Conservation (phyloP, 2,888 invertebrate genomes). For the Cosmopolites sordidus region DNA sequence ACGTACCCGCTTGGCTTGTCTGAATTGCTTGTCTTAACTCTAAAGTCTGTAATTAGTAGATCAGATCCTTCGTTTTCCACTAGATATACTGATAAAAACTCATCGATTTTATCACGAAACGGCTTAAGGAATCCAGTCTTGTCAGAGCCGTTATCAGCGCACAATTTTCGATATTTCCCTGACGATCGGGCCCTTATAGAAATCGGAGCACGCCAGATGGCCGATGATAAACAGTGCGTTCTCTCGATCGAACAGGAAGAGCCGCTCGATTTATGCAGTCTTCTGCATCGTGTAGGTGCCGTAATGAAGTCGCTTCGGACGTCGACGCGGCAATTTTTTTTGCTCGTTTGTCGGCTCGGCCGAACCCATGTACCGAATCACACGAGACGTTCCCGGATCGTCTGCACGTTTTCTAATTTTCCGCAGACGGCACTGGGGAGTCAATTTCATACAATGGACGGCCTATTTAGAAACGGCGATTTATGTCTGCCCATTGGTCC, state of each 20-base stretch:
- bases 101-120: too few relatives aligned
- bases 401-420: constrained; percentile 1
- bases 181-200: too few relatives aligned
- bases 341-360: neutral
- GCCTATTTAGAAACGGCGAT: neutral
- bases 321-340: constrained; percentile 14
- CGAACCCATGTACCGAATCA: constrained; percentile 1
- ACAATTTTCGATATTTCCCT: too few relatives aligned
- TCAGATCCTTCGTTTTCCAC: too few relatives aligned
- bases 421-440: neutral
- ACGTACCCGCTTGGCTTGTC: too few relatives aligned
- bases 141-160: too few relatives aligned
- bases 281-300: constrained; percentile 16
- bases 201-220: constrained; percentile 11
- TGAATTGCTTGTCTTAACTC: too few relatives aligned
- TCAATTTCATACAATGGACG: neutral
- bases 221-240: constrained; percentile 9
- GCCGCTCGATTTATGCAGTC: constrained; percentile 12
- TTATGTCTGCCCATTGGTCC: neutral
- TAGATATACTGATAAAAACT: too few relatives aligned
- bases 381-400: neutral
- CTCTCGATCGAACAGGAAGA: constrained; percentile 14
- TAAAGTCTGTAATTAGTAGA: too few relatives aligned
- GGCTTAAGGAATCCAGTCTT: too few relatives aligned
- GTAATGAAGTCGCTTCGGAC: constrained; percentile 15